A percentile compares a stretch with the other conserved stretches of the same genome.
Conservation (phyloP, 2,113 vertebrate species). For the Nestor notabilis region DNA sequence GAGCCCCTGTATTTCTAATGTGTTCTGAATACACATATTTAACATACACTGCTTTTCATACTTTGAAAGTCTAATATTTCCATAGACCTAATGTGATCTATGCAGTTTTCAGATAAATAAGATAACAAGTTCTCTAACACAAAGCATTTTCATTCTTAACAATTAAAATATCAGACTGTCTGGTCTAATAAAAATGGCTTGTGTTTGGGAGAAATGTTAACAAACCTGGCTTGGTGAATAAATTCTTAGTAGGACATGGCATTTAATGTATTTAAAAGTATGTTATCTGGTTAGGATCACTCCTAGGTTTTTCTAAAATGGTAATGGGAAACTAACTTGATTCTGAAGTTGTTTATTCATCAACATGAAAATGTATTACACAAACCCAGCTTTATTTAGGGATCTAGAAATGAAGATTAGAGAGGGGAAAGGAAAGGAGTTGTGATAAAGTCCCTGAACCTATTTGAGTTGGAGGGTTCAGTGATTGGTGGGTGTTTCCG, state of each 20-base stretch:
- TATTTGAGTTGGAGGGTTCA: neutral
- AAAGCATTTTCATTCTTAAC: neutral
- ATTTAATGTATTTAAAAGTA: neutral
- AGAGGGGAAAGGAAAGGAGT: neutral
- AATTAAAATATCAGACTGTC: constrained; percentile 30
- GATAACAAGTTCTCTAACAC: neutral
- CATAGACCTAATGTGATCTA: constrained; percentile 3
- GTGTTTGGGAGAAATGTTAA: constrained; percentile 13
- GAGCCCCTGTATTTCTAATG: neutral
- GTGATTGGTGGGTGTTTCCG: neutral
- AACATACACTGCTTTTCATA: constrained; percentile 26
- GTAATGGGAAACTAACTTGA: neutral
- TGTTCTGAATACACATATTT: constrained; percentile 38
- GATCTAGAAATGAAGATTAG: neutral
- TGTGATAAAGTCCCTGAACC: neutral
- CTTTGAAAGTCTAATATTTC: constrained; percentile 16
- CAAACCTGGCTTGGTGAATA: neutral
- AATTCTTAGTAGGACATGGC: neutral
- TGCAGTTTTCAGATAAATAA: constrained; percentile 25
- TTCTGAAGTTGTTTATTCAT: constrained; percentile 9
- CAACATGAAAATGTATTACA: neutral
- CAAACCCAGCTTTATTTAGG: neutral
- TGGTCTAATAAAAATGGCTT: constrained; percentile 6
- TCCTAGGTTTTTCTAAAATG: neutral
- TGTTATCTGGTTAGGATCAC: constrained; percentile 15